Percentiles rank a stretch among this genome's conserved stretches.
Evolutionary conservation across 2,888 invertebrate species (phyloP).

Genomic region (Aphodius granarius): DNA sequence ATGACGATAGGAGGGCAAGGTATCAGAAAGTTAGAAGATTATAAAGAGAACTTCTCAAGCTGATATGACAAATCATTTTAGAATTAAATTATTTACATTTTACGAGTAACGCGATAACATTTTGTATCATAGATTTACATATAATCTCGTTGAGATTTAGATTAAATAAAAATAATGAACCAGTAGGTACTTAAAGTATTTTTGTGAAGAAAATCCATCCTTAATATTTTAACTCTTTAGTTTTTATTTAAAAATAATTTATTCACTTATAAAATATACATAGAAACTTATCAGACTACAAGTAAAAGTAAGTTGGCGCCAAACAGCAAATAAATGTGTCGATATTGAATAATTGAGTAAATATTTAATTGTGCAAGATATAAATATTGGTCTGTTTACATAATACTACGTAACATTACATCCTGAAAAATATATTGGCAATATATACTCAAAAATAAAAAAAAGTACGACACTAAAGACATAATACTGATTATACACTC

Average conservation of each 20-base stretch:
- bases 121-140: neutral
- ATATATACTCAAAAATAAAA: too few relatives aligned
- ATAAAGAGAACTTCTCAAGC: neutral
- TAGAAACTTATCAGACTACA: neutral
- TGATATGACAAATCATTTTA: neutral
- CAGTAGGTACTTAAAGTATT: neutral
- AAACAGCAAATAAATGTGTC: neutral
- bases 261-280: neutral
- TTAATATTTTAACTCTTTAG: too few relatives aligned
- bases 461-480: too few relatives aligned
- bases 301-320: neutral
- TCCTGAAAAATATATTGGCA: too few relatives aligned
- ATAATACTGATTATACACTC: too few relatives aligned
- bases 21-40: neutral
- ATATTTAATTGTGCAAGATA: too few relatives aligned
- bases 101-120: neutral
- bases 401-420: too few relatives aligned
- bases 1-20: conserved; percentile 16
- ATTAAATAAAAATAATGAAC: neutral
- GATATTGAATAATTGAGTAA: neutral
- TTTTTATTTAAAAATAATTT: too few relatives aligned
- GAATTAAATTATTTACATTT: neutral
- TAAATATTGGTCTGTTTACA: neutral
- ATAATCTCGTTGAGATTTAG: neutral
- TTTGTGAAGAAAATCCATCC: too few relatives aligned